A percentile compares a stretch with the other conserved stretches of the same genome.
These are phyloP conservation scores for Tetramorium parvispinum DNA, from an alignment of 1,140 invertebrate species.

Conservation along the genomic window DNA sequence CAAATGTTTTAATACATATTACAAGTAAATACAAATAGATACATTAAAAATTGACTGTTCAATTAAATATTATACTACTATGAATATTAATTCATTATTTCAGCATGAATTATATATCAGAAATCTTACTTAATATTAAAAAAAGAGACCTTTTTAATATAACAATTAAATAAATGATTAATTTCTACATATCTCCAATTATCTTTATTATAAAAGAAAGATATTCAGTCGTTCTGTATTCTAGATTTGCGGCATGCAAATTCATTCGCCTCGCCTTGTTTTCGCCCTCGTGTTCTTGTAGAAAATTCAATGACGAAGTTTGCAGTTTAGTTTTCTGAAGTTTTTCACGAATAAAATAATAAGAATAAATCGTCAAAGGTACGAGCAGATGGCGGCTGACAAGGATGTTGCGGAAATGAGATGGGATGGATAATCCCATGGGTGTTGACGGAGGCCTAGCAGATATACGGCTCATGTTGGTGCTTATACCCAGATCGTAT, in stretches of 20 bases:
- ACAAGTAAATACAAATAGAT: neutral
- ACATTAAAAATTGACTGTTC: neutral
- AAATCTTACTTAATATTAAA: conserved; percentile 27
- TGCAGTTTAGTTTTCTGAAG: conserved; percentile 13
- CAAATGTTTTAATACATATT: neutral
- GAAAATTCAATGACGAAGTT: conserved; percentile 20
- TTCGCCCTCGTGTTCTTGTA: neutral
- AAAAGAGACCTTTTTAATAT: neutral
- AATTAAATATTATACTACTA: neutral
- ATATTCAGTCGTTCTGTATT: conserved; percentile 18
- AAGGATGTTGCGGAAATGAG: conserved; percentile 77
- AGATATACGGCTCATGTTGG: conserved; percentile 70
- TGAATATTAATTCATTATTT: conserved; percentile 18
- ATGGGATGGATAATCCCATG: conserved; percentile 81
- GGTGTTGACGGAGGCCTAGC: conserved; percentile 76
- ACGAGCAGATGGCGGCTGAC: conserved; percentile 79
- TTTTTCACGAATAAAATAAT: conserved; percentile 77
- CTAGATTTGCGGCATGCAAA: conserved; percentile 27
- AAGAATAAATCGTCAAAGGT: conserved; percentile 82
- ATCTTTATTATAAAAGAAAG: neutral
- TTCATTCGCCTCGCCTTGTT: conserved; percentile 6
- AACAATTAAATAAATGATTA: neutral
- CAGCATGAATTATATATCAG: neutral
- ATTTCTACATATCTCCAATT: neutral
- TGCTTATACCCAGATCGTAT: conserved; percentile 71